Percentiles rank a stretch among this genome's conserved stretches.
Evolutionary conservation across 92 coral and sea anemone species (phyloP).

Genomic region (Meandrina meandrites): DNA sequence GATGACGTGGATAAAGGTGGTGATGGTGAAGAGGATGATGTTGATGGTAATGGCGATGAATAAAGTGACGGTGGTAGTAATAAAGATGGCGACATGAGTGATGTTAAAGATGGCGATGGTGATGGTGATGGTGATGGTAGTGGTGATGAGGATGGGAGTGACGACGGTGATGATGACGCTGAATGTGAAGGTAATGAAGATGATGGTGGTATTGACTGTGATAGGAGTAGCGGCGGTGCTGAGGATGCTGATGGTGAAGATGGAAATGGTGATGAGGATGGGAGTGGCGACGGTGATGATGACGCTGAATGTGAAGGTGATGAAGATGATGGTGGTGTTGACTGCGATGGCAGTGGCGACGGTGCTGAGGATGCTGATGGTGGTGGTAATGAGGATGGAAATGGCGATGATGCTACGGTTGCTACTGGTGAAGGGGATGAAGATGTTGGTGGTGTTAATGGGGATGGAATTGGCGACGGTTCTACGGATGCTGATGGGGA

Average conservation of each 20-base stretch:
- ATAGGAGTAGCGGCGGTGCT: background rate
- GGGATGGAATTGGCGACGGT: no score
- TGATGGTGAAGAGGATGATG: background rate
- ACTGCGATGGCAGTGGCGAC: background rate
- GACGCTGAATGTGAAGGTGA: background rate
- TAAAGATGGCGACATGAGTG: background rate
- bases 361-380: background rate
- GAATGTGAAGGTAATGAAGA: background rate
- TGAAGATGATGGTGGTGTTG: background rate
- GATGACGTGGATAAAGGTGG: background rate
- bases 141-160: background rate
- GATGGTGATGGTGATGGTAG: background rate
- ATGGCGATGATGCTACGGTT: background rate
- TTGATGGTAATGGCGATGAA: background rate
- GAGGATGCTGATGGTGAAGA: background rate
- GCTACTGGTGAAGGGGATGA: no score
- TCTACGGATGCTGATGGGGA: no score
- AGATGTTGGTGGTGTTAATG: no score
- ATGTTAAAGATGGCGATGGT: background rate
- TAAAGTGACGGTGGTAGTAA: background rate
- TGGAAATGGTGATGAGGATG: background rate
- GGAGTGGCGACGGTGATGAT: background rate
- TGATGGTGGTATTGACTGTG: background rate
- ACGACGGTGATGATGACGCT: background rate
- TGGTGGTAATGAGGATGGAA: background rate